These are phyloP conservation scores for Burhinus bistriatus DNA, from an alignment of 2,113 vertebrate genomes.

Conservation along the genomic window DNA sequence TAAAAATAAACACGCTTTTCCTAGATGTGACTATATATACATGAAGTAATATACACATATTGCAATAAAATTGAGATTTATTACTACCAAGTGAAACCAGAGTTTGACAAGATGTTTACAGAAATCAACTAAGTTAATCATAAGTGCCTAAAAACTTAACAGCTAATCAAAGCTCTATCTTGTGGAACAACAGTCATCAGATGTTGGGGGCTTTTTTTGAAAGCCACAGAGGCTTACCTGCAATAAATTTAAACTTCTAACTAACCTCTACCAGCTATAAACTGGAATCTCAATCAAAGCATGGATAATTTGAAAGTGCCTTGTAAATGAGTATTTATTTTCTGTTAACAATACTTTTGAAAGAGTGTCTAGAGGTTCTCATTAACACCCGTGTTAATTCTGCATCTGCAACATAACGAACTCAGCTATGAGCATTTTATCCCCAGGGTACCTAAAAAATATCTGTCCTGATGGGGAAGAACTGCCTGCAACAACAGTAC, in stretches of 20 bases:
- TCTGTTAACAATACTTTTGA: not conserved
- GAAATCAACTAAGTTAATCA: not conserved
- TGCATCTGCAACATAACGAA: not conserved
- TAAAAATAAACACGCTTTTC: not conserved
- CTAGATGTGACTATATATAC: not conserved
- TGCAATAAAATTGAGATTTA: not conserved
- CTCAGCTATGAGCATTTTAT: not conserved
- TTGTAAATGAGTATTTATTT: not conserved
- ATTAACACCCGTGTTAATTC: not conserved
- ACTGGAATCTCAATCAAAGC: not conserved
- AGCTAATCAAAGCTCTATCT: not conserved
- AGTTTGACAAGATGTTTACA: not conserved
- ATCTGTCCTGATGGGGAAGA: not conserved
- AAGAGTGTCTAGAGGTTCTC: not conserved
- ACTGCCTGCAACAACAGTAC: not conserved
- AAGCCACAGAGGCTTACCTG: not conserved
- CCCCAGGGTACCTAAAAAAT: not conserved
- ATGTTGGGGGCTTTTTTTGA: not conserved
- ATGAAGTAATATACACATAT: not conserved
- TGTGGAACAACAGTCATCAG: not conserved
- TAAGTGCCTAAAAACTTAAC: not conserved
- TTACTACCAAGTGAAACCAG: not conserved
- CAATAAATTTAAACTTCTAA: not conserved
- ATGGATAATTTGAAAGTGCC: not conserved
- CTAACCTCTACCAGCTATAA: not conserved